Evolutionary conservation across 2,113 vertebrate species (phyloP).

Genomic region (Bubo blakistoni): DNA sequence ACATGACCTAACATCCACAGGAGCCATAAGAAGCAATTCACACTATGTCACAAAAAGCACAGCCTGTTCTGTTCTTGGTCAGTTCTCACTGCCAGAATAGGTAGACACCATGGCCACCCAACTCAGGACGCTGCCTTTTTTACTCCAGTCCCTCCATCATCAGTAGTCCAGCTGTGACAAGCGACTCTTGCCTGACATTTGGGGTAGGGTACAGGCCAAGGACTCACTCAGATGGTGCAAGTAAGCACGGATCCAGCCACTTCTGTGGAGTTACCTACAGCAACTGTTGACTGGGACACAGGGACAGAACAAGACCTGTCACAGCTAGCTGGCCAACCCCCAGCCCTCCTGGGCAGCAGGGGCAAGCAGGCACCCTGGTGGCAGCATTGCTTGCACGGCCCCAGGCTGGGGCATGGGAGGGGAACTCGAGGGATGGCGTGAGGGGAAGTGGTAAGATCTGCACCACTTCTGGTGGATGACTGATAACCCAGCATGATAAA

Average conservation of each 20-base stretch:
- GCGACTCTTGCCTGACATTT: accelerated
- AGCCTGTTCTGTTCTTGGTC: neutral
- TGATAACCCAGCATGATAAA: neutral
- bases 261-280: neutral
- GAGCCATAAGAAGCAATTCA: neutral
- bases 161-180: neutral
- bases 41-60: neutral
- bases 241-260: neutral
- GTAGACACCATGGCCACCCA: neutral
- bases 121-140: neutral
- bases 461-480: neutral
- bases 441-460: neutral
- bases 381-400: neutral
- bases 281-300: no score
- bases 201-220: neutral
- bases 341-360: accelerated
- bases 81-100: neutral
- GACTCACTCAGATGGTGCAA: neutral
- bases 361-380: neutral
- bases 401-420: no score
- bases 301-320: neutral
- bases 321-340: no score
- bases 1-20: neutral
- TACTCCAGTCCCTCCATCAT: no score
- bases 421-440: accelerated